Base-by-base conservation (phyloP, 2,797 vertebrate genomes). In the Aeoliscus strigatus region DNA sequence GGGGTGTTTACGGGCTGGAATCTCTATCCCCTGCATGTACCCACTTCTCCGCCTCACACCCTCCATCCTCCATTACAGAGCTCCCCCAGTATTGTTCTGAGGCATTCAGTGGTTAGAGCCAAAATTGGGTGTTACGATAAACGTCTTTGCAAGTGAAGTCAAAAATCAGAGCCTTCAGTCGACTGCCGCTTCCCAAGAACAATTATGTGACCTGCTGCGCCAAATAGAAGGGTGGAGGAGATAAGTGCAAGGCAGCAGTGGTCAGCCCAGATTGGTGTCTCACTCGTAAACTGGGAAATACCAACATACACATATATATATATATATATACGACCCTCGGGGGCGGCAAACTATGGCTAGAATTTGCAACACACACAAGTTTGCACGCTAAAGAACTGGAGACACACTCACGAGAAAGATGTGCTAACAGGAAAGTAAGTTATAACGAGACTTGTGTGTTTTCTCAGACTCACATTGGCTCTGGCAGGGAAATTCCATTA, bases 141-240 rank as follows among this genome's bases (percentile, higher is more conserved):
- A 79, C 66, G 55, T 60, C 65, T 70, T 47, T 54, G 60, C 30
- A 15, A 56, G 4, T 66, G 45, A 66, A 73, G 71, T 71, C 64
- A 70, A 72, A 83, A 73, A 21, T 77, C 29, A 16, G 66, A 66
- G 64, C 39, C 37, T 71, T 50, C 53, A 14, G 44, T 63, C 68
- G 69, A 75, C 57, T 60, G 56, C 49, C 64, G 51, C 54, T 45
- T 70, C 79, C 67, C 48, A 60, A 58, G 73, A 80, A 79, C 77
- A 76, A 70, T 81, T 71, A 61, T 45, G 13, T 56, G 66, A 55
- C 80, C 75, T 68, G 65, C 77, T 79, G 75, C 66, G 75, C 60
- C 71, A 81, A 81, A 79, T 78, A 56, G 56, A 71, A 60, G 68
- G 60, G 59, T 74, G 57, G 28, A 52, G 34, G 55, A 81, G 70